Evolutionary conservation across 2,797 vertebrate species (phyloP), one percentile per base, ranked within the genome.

Genomic region (Scomberomorus guttatus): DNA sequence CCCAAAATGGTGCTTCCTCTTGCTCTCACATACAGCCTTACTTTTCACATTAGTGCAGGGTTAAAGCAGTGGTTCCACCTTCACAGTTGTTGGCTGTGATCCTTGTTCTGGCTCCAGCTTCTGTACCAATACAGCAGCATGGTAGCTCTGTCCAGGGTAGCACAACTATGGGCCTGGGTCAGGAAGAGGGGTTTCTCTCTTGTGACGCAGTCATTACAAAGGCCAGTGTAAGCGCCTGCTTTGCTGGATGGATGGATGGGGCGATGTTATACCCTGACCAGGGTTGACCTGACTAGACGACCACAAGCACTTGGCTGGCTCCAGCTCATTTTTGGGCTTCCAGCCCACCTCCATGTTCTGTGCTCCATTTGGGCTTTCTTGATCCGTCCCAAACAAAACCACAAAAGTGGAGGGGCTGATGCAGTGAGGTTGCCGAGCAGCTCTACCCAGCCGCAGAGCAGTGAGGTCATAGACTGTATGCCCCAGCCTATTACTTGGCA

Each of bases 261-360:
- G 80, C 77, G 61, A 86, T 84, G 83, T 85, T 85, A 63, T 86
- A 72, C 80, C 65, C 83, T 79, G 80, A 91, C 91, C 87, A 87
- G 72, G 79, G 72, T 84, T 91, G 88, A 93, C 92, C 92, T 75
- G 83, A 91, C 88, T 82, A 93, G 92, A 93, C 93, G 61, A 93
- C 95, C 92, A 82, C 94, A 95, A 93, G 89, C 83, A 86, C 87
- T 95, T 95, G 93, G 94, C 90, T 22, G 86, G 72, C 89, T 92
- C 76, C 68, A 17, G 69, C 85, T 86, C 48, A 74, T 87, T 81
- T 91, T 86, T 75, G 85, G 87, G 91, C 85, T 54, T 63, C 76
- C 55, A 46, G 90, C 88, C 93, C 82, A 89, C 88, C 92, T 89
- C 83, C 88, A 89, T 93, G 91, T 91, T 92, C 86, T 92, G 83